phyloP scores from a whole-genome alignment of 2,113 vertebrate genomes.

The Poeciliopsis turrubarensis region DNA sequence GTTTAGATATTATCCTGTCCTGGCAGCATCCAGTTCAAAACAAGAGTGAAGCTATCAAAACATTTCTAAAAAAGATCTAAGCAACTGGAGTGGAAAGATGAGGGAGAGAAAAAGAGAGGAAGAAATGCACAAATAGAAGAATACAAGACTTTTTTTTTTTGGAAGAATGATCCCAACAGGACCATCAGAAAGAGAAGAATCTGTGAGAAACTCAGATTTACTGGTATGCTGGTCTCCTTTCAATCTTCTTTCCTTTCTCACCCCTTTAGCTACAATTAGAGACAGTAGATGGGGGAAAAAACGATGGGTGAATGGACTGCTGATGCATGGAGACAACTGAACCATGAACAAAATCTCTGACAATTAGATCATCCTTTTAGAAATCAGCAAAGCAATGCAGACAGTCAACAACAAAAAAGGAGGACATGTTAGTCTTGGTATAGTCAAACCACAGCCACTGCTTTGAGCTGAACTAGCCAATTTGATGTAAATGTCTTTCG shows the following conservation, averaged over 20 bases:
- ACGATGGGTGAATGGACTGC: slow-evolving; percentile 58
- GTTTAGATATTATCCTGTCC: slow-evolving; percentile 25
- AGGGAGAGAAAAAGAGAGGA: slow-evolving; percentile 30
- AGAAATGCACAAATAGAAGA: slow-evolving; percentile 30
- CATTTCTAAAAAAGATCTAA: slow-evolving; percentile 10
- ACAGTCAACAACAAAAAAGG: slow-evolving; percentile 58
- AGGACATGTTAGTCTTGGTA: slow-evolving; percentile 64
- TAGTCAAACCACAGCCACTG: slow-evolving; percentile 71
- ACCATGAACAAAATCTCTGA: slow-evolving; percentile 68
- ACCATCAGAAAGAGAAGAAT: slow-evolving; percentile 30
- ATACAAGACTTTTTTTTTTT: slow-evolving; percentile 32
- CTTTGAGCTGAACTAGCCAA: neutral
- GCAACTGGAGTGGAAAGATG: slow-evolving; percentile 36
- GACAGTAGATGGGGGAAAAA: slow-evolving; percentile 39
- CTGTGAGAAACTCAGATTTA: slow-evolving; percentile 47
- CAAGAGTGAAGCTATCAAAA: neutral
- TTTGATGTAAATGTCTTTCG: slow-evolving; percentile 39
- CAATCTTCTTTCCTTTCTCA: slow-evolving; percentile 63
- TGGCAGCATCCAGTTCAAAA: slow-evolving; percentile 35
- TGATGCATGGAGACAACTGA: slow-evolving; percentile 66
- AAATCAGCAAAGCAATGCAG: slow-evolving; percentile 80
- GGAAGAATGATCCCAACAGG: slow-evolving; percentile 37
- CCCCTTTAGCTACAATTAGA: slow-evolving; percentile 64
- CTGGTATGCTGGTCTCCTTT: slow-evolving; percentile 43
- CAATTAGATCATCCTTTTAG: slow-evolving; percentile 85